Conservation (phyloP, 2,113 vertebrate species). For the Sceloporus undulatus region DNA sequence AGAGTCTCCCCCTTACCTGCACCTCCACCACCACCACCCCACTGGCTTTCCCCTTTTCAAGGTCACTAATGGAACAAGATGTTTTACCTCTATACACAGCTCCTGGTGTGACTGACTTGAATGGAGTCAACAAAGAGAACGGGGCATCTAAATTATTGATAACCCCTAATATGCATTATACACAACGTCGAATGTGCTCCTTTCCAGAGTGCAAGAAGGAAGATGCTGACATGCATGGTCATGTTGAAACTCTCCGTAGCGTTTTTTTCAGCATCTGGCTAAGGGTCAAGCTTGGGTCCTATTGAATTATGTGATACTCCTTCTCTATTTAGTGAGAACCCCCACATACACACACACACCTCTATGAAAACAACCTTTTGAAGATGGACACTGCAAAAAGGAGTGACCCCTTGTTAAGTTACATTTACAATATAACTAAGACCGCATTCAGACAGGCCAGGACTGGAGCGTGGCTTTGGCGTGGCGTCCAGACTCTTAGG, state of each 20-base stretch:
- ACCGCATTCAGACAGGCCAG: no score
- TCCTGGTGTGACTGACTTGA: not conserved
- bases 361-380: no score
- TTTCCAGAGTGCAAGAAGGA: slow-evolving; percentile 25
- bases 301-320: not conserved
- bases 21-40: no score
- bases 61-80: not conserved
- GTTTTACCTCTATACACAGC: not conserved
- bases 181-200: not conserved
- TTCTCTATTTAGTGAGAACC: no score
- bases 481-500: no score
- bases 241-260: not conserved
- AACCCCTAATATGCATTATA: not conserved
- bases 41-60: not conserved
- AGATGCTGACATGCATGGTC: not conserved
- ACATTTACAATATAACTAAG: no score
- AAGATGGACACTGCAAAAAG: no score
- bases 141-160: slow-evolving; percentile 10
- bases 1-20: not conserved
- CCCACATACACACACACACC: no score
- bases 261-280: not conserved
- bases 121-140: slow-evolving; percentile 2
- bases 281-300: not conserved
- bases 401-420: no score
- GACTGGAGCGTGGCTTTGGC: no score